Evolutionary conservation across 2,113 vertebrate species (phyloP), one percentile per base, ranked within the genome.

Genomic region (Onychorhynchus coronatus): DNA sequence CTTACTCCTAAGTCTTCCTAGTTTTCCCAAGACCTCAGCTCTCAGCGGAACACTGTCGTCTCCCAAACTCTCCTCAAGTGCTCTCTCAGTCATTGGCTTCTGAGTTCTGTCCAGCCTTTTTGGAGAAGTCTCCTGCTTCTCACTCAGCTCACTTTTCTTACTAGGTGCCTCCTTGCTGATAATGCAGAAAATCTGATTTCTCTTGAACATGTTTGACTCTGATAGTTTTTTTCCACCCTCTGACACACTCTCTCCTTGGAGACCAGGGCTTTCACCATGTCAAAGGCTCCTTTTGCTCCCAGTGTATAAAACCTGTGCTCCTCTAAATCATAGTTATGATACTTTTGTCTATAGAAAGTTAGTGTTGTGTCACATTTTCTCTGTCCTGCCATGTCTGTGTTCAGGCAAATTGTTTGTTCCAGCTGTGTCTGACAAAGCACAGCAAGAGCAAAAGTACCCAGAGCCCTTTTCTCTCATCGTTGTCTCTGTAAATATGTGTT

Each of bases 371-470:
- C 1, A 0, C 3, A 23, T 17, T 62, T 19, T 37, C 10, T 79
- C 30, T 71, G 24, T 56, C 18, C 31, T 68, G n/a, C 8, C 2
- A 3, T 21, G 24, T 25, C 28, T 75, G 28, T 1, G 0, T 27
- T 39, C 5, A 70, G 31, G 18, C 20, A 61, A 1, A 19, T 35
- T 67, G 23, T 5, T 74, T 1, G 0, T 79, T 70, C 46, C 46
- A 85, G 8, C 28, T 74, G 19, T 9, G 6, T 37, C 28, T 90
- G 49, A 59, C 5, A 65, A 27, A 23, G 12, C 50, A 81, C 16
- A 11, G 5, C 11, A 52, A 31, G 16, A 67, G 19, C 13, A 75
- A 30, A 82, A 88, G 18, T n/a, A 39, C 3, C 25, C 8, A 28
- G 8, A 53, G 18, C 10, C 5, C 2, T 82, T 67, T 56, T 41